These are phyloP conservation scores for Maconellicoccus hirsutus DNA, from an alignment of 1,140 invertebrate genomes.

Conservation along the genomic window DNA sequence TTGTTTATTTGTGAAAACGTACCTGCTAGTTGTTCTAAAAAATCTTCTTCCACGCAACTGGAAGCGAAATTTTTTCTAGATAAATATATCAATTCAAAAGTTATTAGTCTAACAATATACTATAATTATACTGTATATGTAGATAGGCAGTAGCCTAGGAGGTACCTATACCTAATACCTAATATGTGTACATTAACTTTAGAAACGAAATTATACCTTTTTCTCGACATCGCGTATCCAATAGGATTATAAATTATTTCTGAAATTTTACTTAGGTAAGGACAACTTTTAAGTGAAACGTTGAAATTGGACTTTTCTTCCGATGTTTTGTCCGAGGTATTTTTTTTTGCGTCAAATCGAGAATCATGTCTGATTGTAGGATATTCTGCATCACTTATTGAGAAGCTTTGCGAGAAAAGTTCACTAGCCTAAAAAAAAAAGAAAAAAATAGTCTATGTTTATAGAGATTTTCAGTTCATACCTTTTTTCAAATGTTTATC, in stretches of 20 bases:
- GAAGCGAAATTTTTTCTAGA: background rate
- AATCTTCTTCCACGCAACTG: background rate
- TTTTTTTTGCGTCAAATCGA: background rate
- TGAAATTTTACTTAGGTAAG: background rate
- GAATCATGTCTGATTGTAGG: background rate
- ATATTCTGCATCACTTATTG: background rate
- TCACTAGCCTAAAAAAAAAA: no score
- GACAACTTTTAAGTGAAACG: background rate
- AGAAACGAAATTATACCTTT: background rate
- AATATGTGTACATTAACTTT: no score
- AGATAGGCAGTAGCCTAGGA: background rate
- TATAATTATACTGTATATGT: no score
- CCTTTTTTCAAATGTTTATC: no score
- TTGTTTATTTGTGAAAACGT: background rate
- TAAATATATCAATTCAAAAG: background rate
- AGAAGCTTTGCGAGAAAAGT: background rate
- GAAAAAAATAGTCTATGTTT: no score
- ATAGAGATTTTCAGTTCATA: no score
- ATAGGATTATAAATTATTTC: slow-evolving; percentile 7
- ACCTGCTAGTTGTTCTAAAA: slow-evolving; percentile 5
- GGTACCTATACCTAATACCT: background rate
- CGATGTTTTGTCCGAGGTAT: background rate
- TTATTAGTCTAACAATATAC: background rate
- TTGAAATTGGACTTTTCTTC: background rate
- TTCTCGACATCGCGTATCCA: background rate